Percentiles rank a stretch among this genome's conserved stretches.
These are phyloP conservation scores for Xenopus borealis DNA, from an alignment of 2,113 vertebrate species.

Conservation along the genomic window DNA sequence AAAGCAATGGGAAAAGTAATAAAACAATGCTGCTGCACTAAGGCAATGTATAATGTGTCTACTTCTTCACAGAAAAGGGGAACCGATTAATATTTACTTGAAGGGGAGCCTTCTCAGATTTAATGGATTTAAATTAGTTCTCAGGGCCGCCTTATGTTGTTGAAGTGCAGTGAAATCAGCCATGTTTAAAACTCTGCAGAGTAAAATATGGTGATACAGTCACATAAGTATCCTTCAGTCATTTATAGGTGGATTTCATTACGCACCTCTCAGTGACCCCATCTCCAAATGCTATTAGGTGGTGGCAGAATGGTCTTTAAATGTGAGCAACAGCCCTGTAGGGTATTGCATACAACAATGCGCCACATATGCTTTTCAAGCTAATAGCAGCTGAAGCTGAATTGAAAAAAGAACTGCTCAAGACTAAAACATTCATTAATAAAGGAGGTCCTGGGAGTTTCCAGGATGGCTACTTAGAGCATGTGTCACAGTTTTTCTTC, in stretches of 20 bases:
- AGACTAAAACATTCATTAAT: background rate
- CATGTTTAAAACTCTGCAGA: conserved; percentile 2
- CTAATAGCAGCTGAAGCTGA: background rate
- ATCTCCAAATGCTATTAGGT: conserved; percentile 20
- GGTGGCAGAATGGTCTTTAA: conserved; percentile 22
- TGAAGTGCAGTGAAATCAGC: too few relatives aligned
- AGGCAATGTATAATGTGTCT: background rate
- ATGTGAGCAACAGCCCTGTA: conserved; percentile 20
- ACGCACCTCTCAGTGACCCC: conserved; percentile 20
- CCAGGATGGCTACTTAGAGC: too few relatives aligned
- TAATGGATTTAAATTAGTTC: background rate
- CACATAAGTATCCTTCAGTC: conserved; percentile 7
- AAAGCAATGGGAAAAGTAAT: conserved; percentile 34
- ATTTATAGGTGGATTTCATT: conserved; percentile 29
- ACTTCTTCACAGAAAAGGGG: background rate
- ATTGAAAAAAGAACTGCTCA: background rate
- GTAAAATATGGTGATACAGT: background rate
- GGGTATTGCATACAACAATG: conserved; percentile 26
- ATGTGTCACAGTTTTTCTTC: too few relatives aligned
- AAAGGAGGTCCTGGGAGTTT: background rate
- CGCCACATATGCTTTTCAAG: conserved; percentile 15
- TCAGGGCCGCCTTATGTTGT: too few relatives aligned
- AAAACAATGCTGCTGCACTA: conserved; percentile 19
- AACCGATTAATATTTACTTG: conserved; percentile 4
- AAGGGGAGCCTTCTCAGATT: conserved; percentile 2